phyloP scores from a whole-genome alignment of 2,888 invertebrate genomes.

The Nasonovia ribisnigri region DNA sequence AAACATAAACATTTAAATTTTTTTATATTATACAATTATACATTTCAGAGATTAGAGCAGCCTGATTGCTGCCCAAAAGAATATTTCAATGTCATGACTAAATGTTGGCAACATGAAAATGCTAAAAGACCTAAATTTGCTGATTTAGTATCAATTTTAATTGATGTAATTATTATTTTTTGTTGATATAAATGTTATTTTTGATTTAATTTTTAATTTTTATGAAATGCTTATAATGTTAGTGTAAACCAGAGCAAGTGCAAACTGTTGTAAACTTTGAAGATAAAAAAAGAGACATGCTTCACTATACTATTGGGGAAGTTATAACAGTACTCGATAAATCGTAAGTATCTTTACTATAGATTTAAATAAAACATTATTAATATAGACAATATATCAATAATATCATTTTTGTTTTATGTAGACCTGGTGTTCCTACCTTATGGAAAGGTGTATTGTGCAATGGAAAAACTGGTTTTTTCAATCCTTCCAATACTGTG shows the following conservation, averaged over 20 bases:
- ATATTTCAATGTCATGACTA: constrained; percentile 91
- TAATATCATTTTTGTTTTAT: constrained; percentile 41
- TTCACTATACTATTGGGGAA: constrained; percentile 89
- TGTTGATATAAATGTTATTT: neutral
- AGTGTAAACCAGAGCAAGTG: constrained; percentile 92
- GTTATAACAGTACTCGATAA: constrained; percentile 93
- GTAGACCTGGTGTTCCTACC: constrained; percentile 69
- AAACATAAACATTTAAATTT: constrained; percentile 21
- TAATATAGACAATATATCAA: neutral
- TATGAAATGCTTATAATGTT: constrained; percentile 57
- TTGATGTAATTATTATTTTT: constrained; percentile 74
- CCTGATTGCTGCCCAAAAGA: constrained; percentile 96
- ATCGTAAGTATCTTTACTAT: constrained; percentile 72
- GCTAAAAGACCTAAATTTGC: constrained; percentile 89
- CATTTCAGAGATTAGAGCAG: constrained; percentile 83
- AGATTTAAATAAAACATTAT: constrained; percentile 64
- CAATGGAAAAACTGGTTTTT: constrained; percentile 92
- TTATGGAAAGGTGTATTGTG: constrained; percentile 93
- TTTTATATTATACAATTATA: neutral
- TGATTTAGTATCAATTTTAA: constrained; percentile 83
- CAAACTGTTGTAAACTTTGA: constrained; percentile 80
- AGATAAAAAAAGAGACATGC: constrained; percentile 76
- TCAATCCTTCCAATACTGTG: constrained; percentile 90
- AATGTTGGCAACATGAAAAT: constrained; percentile 97
- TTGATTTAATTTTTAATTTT: constrained; percentile 47